phyloP scores from a whole-genome alignment of 64 coral and sea anemone species.

The Porites australiensis region DNA sequence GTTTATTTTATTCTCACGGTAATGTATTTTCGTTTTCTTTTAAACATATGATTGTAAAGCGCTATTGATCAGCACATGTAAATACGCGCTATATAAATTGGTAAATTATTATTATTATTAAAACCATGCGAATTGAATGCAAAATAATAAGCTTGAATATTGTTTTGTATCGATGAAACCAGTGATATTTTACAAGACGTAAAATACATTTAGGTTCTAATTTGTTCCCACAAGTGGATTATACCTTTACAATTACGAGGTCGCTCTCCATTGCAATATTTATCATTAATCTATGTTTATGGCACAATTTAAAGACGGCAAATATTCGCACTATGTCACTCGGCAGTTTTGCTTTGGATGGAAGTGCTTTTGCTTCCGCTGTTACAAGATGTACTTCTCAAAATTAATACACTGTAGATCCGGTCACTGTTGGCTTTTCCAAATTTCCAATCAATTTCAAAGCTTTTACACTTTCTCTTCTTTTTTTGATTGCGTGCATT shows the following conservation, averaged over 20 bases:
- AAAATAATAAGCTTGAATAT: slow-evolving; percentile 37
- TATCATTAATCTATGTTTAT: neutral
- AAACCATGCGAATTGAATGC: slow-evolving; percentile 16
- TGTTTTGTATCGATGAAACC: slow-evolving; percentile 53
- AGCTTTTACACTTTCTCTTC: slow-evolving; percentile 52
- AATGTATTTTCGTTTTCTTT: too few species aligned
- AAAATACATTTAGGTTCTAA: slow-evolving; percentile 45
- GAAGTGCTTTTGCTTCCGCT: neutral
- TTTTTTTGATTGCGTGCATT: slow-evolving; percentile 15
- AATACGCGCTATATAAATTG: too few species aligned
- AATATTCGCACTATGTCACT: slow-evolving; percentile 9
- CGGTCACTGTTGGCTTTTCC: slow-evolving; percentile 31
- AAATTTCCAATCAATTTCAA: slow-evolving; percentile 52
- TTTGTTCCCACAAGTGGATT: slow-evolving; percentile 47
- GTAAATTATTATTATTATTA: too few species aligned
- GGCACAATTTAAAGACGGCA: slow-evolving; percentile 23
- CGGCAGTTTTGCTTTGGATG: neutral
- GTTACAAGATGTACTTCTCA: slow-evolving; percentile 29
- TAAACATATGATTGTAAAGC: too few species aligned
- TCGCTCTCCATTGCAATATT: slow-evolving; percentile 15
- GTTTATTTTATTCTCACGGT: too few species aligned
- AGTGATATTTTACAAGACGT: slow-evolving; percentile 27
- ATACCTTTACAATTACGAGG: slow-evolving; percentile 18
- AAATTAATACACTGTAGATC: slow-evolving; percentile 52
- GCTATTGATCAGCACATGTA: too few species aligned